A percentile compares a stretch with the other conserved stretches of the same genome.
These are phyloP conservation scores for Noctuana brunneofusca DNA, from an alignment of 2,888 invertebrate species.

Conservation along the genomic window DNA sequence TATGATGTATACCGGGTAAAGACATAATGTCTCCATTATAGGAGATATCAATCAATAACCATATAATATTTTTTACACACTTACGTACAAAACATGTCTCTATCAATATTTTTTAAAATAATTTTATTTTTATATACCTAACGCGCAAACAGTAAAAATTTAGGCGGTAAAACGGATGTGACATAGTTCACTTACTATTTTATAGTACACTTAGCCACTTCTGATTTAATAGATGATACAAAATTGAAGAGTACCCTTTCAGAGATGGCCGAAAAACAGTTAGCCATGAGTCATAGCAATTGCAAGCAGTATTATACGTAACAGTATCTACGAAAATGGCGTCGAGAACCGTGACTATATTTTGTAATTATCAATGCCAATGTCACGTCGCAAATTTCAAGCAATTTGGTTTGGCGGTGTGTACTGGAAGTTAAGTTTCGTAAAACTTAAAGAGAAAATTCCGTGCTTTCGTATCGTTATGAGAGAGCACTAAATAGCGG, in stretches of 20 bases:
- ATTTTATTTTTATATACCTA: too few species aligned
- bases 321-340: constrained; percentile 15
- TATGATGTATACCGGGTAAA: too few species aligned
- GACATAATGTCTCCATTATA: too few species aligned
- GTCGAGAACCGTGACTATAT: constrained; percentile 5
- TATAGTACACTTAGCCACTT: too few species aligned
- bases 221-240: background rate
- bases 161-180: background rate
- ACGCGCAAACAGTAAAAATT: too few species aligned
- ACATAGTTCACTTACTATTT: background rate
- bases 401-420: too few species aligned
- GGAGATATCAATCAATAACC: too few species aligned
- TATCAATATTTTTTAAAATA: too few species aligned
- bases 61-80: too few species aligned
- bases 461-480: constrained; percentile 8
- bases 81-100: too few species aligned
- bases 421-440: background rate
- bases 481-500: constrained; percentile 15
- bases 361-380: constrained; percentile 11
- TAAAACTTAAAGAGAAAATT: background rate
- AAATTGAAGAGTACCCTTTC: background rate
- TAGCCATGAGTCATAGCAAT: constrained; percentile 10
- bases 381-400: background rate
- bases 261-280: background rate
- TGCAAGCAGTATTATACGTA: background rate